Evolutionary conservation across 2,888 invertebrate genomes (phyloP).

Genomic region (Yponomeuta sedellus): DNA sequence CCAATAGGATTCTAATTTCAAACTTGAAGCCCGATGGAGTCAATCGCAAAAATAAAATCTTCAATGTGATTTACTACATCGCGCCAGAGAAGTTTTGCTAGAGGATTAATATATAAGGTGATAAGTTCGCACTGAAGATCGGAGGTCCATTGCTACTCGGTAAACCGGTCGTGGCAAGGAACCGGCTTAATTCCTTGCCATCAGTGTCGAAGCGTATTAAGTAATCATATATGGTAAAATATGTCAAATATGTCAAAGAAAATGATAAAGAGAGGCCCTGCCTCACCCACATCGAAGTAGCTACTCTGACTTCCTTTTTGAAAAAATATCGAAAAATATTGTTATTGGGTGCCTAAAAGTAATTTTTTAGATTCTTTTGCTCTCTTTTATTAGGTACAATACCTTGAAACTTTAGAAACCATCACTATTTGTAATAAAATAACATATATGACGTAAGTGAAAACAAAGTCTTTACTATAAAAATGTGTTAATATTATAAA

Average conservation of each 20-base stretch:
- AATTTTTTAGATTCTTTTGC: too few relatives aligned
- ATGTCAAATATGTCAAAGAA: conserved; percentile 66
- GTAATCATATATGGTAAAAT: conserved; percentile 66
- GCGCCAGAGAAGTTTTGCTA: conserved; percentile 45
- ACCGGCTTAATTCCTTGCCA: conserved; percentile 64
- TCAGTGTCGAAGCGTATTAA: conserved; percentile 58
- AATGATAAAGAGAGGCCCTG: conserved; percentile 65
- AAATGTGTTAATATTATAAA: too few relatives aligned
- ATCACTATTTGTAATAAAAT: too few relatives aligned
- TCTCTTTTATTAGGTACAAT: too few relatives aligned
- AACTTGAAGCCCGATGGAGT: background rate
- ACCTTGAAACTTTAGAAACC: too few relatives aligned
- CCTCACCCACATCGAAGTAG: conserved; percentile 70
- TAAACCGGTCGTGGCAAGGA: conserved; percentile 60
- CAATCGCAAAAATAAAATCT: conserved; percentile 22
- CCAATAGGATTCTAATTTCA: background rate
- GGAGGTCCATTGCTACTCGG: conserved; percentile 73
- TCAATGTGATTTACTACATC: conserved; percentile 45
- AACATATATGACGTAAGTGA: too few relatives aligned
- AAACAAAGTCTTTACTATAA: too few relatives aligned
- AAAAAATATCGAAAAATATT: too few relatives aligned
- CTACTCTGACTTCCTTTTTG: conserved; percentile 62
- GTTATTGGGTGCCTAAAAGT: too few relatives aligned
- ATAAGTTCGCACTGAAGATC: conserved; percentile 13
- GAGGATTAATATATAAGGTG: conserved; percentile 27